phyloP scores from a whole-genome alignment of 2,888 invertebrate genomes.

The Apoda limacodes region DNA sequence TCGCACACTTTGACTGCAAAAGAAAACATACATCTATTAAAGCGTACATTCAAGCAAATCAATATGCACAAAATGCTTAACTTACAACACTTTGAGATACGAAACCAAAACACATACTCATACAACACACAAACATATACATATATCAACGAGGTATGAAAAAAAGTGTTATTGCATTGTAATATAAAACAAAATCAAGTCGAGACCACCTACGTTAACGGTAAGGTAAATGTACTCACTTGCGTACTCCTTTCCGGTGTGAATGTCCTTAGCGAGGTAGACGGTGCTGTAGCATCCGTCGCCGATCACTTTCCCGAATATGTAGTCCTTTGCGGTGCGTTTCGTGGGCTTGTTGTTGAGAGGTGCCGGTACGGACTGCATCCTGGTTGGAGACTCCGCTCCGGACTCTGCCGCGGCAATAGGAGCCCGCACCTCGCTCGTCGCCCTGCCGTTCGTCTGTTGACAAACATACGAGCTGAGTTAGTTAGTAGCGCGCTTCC shows the following conservation, averaged over 20 bases:
- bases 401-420: conserved; percentile 67
- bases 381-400: conserved; percentile 59
- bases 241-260: conserved; percentile 91
- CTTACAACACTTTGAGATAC: too few relatives aligned
- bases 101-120: too few relatives aligned
- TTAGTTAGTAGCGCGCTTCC: conserved; percentile 23
- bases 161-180: too few relatives aligned
- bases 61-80: background rate
- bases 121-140: too few relatives aligned
- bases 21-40: conserved; percentile 16
- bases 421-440: conserved; percentile 59
- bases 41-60: conserved; percentile 1
- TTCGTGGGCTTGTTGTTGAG: conserved; percentile 67
- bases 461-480: too few relatives aligned
- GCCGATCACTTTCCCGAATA: conserved; percentile 95
- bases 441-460: conserved; percentile 51
- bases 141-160: too few relatives aligned
- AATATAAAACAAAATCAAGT: too few relatives aligned
- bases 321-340: conserved; percentile 87
- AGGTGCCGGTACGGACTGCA: conserved; percentile 60
- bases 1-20: conserved; percentile 96
- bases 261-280: conserved; percentile 92
- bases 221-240: conserved; percentile 73
- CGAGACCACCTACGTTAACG: background rate
- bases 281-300: conserved; percentile 98